Conservation (phyloP, 2,888 invertebrate genomes). For the Lithophane ornitopus region DNA sequence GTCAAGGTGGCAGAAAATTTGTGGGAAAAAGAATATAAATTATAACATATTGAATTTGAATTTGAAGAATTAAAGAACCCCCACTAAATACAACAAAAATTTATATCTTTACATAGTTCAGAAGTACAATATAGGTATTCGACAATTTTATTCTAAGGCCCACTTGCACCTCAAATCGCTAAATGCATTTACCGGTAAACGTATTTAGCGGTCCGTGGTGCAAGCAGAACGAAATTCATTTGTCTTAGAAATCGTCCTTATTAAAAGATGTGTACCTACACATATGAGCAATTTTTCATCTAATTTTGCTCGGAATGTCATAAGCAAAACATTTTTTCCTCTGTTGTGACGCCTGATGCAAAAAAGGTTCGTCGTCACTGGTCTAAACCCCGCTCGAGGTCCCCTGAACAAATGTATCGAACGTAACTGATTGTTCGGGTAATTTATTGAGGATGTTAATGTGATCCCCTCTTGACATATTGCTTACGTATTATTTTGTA, state of each 20-base stretch:
- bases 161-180: too few species aligned
- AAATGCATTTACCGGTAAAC: not conserved
- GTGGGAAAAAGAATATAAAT: too few species aligned
- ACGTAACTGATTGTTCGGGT: conserved; percentile 51
- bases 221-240: not conserved
- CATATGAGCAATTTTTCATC: not conserved
- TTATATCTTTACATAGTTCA: not conserved
- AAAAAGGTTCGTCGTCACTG: conserved; percentile 31
- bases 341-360: not conserved
- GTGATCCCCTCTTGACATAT: conserved; percentile 49
- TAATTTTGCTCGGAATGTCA: not conserved
- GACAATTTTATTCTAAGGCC: not conserved
- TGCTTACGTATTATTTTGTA: conserved; percentile 36
- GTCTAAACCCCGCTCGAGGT: conserved; percentile 20
- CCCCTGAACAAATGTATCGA: conserved; percentile 53
- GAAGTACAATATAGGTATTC: too few species aligned
- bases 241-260: not conserved
- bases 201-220: not conserved
- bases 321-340: not conserved
- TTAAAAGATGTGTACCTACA: not conserved
- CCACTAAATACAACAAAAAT: not conserved
- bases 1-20: not conserved
- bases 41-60: too few species aligned
- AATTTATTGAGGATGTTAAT: conserved; percentile 54
- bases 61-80: not conserved